Conservation (phyloP, 2,888 invertebrate species). For the Synanthedon myopaeformis region DNA sequence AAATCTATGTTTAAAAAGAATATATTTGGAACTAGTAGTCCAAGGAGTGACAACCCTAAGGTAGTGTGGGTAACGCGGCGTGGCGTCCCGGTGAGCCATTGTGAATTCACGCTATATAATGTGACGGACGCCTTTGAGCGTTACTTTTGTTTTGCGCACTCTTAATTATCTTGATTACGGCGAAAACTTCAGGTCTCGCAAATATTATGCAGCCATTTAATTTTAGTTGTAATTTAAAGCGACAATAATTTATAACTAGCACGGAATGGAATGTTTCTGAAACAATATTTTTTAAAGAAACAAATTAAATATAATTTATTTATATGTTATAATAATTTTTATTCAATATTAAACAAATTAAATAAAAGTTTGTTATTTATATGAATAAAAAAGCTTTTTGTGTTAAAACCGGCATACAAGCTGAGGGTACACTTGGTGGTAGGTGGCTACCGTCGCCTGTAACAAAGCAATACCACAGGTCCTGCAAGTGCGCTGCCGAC, state of each 20-base stretch:
- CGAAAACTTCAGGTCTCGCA: background rate
- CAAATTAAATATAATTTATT: too few species aligned
- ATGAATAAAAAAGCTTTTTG: too few species aligned
- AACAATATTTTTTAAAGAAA: background rate
- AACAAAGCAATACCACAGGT: too few species aligned
- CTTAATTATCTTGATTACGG: conserved; percentile 56
- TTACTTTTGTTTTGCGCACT: conserved; percentile 44
- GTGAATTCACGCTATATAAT: conserved; percentile 30
- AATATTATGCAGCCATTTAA: background rate
- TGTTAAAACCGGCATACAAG: too few species aligned
- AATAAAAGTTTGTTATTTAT: too few species aligned
- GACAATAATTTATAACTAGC: background rate
- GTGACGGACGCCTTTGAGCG: conserved; percentile 35
- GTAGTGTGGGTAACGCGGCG: conserved; percentile 26
- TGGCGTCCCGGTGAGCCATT: conserved; percentile 39
- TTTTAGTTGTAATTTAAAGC: conserved; percentile 1
- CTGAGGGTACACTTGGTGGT: too few species aligned
- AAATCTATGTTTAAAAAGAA: too few species aligned
- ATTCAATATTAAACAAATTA: too few species aligned
- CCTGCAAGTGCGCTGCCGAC: too few species aligned
- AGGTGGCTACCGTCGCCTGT: too few species aligned
- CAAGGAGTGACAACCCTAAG: conserved; percentile 24
- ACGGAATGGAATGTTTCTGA: background rate
- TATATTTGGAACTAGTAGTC: too few species aligned
- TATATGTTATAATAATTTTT: too few species aligned